Conservation (phyloP, 2,797 vertebrate species). For the Crenuchus spilurus region DNA sequence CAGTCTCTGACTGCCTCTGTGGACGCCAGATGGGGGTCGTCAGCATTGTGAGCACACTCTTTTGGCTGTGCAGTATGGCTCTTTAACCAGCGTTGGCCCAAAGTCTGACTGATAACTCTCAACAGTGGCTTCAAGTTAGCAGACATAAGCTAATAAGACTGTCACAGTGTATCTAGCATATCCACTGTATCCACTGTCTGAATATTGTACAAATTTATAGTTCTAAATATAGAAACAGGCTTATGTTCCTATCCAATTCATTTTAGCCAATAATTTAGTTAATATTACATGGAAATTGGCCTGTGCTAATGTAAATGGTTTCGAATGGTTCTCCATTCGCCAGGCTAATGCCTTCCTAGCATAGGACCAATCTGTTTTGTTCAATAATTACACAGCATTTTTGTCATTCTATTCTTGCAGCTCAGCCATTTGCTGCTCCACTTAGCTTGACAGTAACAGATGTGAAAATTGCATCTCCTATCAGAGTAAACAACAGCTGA, state of each 20-base stretch:
- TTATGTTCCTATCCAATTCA: conserved; percentile 16
- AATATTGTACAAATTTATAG: conserved; percentile 3
- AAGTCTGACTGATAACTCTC: neutral
- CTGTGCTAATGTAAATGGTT: conserved; percentile 31
- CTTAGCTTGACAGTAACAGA: conserved; percentile 79
- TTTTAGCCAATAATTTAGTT: conserved; percentile 23
- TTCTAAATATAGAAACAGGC: conserved; percentile 12
- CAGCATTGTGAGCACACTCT: conserved; percentile 24
- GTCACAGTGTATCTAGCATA: too few relatives aligned
- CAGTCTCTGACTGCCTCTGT: conserved; percentile 22
- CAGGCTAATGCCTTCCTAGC: conserved; percentile 58
- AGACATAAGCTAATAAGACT: conserved; percentile 7
- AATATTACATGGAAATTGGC: conserved; percentile 42
- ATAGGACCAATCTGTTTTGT: conserved; percentile 68
- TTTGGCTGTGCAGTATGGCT: conserved; percentile 12
- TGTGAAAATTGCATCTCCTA: conserved; percentile 78
- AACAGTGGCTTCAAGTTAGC: neutral
- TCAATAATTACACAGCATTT: conserved; percentile 73
- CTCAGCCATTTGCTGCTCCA: conserved; percentile 78
- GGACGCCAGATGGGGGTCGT: neutral
- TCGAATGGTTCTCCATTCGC: conserved; percentile 29
- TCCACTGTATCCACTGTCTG: too few relatives aligned
- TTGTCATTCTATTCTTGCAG: conserved; percentile 73
- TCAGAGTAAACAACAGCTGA: conserved; percentile 77
- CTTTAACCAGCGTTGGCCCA: conserved; percentile 20